These are phyloP conservation scores for Syngnathus floridae DNA, from an alignment of 2,113 vertebrate genomes.

Conservation along the genomic window DNA sequence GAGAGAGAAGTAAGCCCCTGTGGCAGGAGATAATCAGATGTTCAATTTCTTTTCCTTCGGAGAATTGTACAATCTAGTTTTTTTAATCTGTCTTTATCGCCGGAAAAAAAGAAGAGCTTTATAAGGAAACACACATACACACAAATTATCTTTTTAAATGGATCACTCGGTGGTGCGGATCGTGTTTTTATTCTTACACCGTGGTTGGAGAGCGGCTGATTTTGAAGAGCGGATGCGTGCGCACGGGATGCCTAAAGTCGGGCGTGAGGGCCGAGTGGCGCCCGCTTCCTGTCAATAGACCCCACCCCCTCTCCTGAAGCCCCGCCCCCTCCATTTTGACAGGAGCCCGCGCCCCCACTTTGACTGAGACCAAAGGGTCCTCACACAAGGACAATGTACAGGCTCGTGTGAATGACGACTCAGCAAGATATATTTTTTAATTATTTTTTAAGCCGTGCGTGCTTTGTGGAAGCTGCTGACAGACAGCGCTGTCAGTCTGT, in stretches of 20 bases:
- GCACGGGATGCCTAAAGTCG: constrained; percentile 63
- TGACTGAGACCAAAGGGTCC: constrained; percentile 61
- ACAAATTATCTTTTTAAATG: constrained; percentile 74
- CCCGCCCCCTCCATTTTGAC: constrained; percentile 13
- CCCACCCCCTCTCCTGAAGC: background rate
- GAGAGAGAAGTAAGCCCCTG: constrained; percentile 57
- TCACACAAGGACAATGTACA: constrained; percentile 41
- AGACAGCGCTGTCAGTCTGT: constrained; percentile 46
- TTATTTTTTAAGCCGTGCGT: constrained; percentile 35
- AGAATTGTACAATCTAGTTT: constrained; percentile 78
- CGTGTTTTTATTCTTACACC: constrained; percentile 69
- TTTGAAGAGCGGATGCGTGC: constrained; percentile 33
- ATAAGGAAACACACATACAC: constrained; percentile 58
- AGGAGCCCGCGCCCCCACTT: constrained; percentile 48
- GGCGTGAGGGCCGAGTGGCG: constrained; percentile 48
- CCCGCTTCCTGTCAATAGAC: constrained; percentile 56
- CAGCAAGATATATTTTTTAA: constrained; percentile 32
- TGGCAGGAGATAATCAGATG: constrained; percentile 71
- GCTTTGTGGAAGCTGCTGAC: constrained; percentile 42
- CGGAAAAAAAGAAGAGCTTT: constrained; percentile 65
- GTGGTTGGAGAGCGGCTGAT: constrained; percentile 31
- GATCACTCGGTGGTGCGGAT: constrained; percentile 64
- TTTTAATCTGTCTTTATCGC: constrained; percentile 73
- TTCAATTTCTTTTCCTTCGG: constrained; percentile 70
- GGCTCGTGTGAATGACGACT: constrained; percentile 44